Evolutionary conservation across 2,888 invertebrate species (phyloP), one percentile per base, ranked within the genome.

Genomic region (Drosophila mulleri): DNA sequence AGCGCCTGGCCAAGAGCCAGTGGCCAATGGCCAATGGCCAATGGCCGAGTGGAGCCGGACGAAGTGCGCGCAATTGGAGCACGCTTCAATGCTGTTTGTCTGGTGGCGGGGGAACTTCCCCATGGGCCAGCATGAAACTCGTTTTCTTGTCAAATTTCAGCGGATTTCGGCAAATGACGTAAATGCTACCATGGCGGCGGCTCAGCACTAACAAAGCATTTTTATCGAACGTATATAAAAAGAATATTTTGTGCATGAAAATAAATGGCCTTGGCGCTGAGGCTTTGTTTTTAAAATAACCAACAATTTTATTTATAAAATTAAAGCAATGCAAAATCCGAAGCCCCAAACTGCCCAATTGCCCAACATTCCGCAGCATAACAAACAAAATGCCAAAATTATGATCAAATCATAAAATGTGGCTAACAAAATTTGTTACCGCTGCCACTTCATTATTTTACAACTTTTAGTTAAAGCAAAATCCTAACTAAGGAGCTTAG

Each of bases 211-310:
- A 80, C 72, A 67, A 78, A 72, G 72, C 72, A 73, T 72, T 71
- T 83, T 75, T 70, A 83, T 68, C 83, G 70, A 76, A 83, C 81
- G 72, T 86, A 74, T 83, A 86, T 68, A 83, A 81, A 76, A 83
- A 88, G 83, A 88, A 84, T 86, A 72, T 80, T 69, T 79, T 65
- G 63, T 59, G 72, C 58, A 61, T 88, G 72, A 76, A 84, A 84
- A 84, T 88, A 88, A 80, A 75, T 71, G 89, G 82, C 89, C 89
- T 88, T 84, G 89, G 61, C 35, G 53, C 54, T 37, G 60, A 26
- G 48, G 62, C 72, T 67, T 78, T 77, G 63, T 60, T 60, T 56
- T 52, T 50, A 37, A 50, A 50, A 23, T 37, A 62, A 50, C n/a
- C 39, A 14, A n/a, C 23, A 16, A 12, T 20, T 20, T 47, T 69